Conservation (phyloP, 2,888 invertebrate genomes). For the Ceratothoa steindachneri region DNA sequence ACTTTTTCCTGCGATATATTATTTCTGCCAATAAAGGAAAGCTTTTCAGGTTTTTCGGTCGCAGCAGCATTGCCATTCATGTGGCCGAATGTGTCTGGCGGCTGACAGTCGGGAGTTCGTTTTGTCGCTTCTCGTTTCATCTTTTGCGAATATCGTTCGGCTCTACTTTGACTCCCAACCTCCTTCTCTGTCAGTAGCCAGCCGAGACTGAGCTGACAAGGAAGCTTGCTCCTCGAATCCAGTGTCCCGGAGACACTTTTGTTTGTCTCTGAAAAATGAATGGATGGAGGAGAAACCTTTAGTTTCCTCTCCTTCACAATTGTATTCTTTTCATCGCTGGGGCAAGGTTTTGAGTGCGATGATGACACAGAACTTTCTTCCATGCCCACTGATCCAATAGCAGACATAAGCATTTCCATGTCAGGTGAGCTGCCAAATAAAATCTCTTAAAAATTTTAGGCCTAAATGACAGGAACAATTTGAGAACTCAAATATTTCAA, state of each 20-base stretch:
- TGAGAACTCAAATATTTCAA: too few relatives aligned
- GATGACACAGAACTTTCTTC: slow-evolving; percentile 10
- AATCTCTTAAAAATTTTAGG: too few relatives aligned
- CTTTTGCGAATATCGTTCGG: background rate
- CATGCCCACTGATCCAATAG: slow-evolving; percentile 31
- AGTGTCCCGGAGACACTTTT: background rate
- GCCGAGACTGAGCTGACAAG: background rate
- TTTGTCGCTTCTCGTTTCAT: background rate
- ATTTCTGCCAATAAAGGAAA: too few relatives aligned
- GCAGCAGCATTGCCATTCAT: background rate
- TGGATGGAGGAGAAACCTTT: slow-evolving; percentile 21
- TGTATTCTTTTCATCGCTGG: background rate
- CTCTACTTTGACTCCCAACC: background rate
- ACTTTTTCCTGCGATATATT: background rate
- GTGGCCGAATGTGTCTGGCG: background rate
- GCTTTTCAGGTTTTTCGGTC: too few relatives aligned
- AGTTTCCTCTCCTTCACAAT: slow-evolving; percentile 13
- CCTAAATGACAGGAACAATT: too few relatives aligned
- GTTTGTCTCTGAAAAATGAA: background rate
- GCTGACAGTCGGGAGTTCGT: background rate
- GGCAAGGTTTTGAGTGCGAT: background rate
- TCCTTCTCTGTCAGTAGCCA: background rate
- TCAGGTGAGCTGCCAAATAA: slow-evolving; percentile 34
- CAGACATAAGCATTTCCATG: slow-evolving; percentile 47
- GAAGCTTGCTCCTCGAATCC: background rate